These are phyloP conservation scores for Rhamphomyia laevipes DNA, from an alignment of 2,888 invertebrate species.

Conservation along the genomic window DNA sequence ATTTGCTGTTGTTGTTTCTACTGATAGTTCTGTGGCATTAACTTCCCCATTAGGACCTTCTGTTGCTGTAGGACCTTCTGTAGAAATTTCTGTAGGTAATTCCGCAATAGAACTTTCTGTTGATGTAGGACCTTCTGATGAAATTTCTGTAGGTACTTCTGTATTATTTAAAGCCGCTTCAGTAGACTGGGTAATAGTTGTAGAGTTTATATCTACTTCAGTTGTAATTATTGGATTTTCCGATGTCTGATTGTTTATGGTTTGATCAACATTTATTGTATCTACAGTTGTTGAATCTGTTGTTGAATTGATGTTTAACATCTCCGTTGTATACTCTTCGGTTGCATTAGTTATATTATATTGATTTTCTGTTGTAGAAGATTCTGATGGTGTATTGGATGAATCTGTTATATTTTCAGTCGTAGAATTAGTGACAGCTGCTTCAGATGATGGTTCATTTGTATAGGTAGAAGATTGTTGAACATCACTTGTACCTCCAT, in stretches of 20 bases:
- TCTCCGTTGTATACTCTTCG: conserved; percentile 1
- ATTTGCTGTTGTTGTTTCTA: too few species aligned
- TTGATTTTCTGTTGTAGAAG: conserved; percentile 1
- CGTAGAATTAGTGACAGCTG: not conserved
- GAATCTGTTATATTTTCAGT: not conserved
- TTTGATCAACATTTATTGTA: too few species aligned
- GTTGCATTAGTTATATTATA: conserved; percentile 1
- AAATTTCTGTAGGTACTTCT: too few species aligned
- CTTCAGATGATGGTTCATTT: not conserved
- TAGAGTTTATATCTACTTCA: not conserved
- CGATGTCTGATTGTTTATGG: too few species aligned
- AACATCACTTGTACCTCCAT: not conserved
- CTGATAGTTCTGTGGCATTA: too few species aligned
- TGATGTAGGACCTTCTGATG: too few species aligned
- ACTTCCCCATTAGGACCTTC: too few species aligned
- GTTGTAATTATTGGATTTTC: conserved; percentile 9
- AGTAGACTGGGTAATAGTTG: not conserved
- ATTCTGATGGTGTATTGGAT: conserved; percentile 1
- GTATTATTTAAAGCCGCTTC: too few species aligned
- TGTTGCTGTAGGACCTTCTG: too few species aligned
- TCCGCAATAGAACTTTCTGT: too few species aligned
- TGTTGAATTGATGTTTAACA: not conserved
- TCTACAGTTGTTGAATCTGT: conserved; percentile 5
- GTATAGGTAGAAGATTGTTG: not conserved
- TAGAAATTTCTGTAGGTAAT: too few species aligned